Evolutionary conservation across 2,888 invertebrate genomes (phyloP).

Genomic region (Belgica antarctica): DNA sequence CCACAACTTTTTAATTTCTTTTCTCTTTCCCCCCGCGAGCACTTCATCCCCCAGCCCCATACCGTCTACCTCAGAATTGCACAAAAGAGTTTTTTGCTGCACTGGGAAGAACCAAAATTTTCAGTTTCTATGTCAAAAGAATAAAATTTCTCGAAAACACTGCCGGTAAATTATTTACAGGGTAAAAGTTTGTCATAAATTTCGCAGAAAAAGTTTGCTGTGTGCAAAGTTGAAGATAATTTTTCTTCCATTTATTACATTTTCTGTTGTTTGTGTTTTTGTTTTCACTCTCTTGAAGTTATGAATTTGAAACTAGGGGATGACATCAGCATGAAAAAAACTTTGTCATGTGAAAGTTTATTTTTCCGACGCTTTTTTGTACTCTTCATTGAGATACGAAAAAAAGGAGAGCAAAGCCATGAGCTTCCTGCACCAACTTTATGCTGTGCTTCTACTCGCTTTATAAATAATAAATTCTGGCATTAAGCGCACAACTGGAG

Average conservation of each 20-base stretch:
- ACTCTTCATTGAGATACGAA: neutral
- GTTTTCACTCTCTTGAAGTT: slow-evolving; percentile 11
- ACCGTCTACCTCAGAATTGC: neutral
- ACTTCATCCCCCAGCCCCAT: too few relatives aligned
- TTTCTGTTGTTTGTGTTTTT: neutral
- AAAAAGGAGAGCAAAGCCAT: slow-evolving; percentile 19
- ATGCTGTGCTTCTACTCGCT: neutral
- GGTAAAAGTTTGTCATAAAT: neutral
- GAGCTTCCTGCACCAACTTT: slow-evolving; percentile 30
- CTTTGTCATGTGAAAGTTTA: slow-evolving; percentile 35
- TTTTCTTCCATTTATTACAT: slow-evolving; percentile 23
- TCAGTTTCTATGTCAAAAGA: neutral
- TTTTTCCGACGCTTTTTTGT: slow-evolving; percentile 24
- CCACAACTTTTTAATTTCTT: slow-evolving; percentile 40
- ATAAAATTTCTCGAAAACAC: neutral
- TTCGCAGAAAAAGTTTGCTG: slow-evolving; percentile 7
- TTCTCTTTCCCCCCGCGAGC: neutral
- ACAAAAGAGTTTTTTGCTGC: neutral
- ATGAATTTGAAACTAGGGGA: slow-evolving; percentile 35
- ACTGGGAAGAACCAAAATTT: neutral
- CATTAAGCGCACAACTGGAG: neutral
- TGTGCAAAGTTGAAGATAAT: slow-evolving; percentile 3
- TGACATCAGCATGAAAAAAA: slow-evolving; percentile 35
- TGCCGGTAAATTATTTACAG: slow-evolving; percentile 15
- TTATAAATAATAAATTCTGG: slow-evolving; percentile 13